Evolutionary conservation across 2,113 vertebrate species (phyloP).

Genomic region (Odocoileus virginianus): DNA sequence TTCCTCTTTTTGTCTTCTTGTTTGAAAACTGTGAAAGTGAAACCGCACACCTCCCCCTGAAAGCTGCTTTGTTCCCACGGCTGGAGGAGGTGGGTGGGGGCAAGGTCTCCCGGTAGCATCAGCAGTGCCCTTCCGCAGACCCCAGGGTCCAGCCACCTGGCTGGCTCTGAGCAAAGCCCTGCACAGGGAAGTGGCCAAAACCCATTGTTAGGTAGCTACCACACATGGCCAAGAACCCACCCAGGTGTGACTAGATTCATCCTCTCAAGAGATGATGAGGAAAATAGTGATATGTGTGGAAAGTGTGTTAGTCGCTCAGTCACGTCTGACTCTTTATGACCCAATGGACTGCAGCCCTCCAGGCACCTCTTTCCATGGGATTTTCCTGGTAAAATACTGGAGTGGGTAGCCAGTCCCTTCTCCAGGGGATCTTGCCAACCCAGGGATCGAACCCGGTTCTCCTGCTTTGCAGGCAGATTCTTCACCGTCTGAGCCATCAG

Average conservation of each 20-base stretch:
- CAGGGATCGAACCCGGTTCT: background rate
- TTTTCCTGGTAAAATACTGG: background rate
- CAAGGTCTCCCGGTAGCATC: background rate
- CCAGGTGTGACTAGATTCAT: background rate
- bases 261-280: background rate
- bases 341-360: background rate
- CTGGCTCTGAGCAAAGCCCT: background rate
- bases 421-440: background rate
- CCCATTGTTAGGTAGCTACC: background rate
- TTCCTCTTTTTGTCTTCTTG: conserved; percentile 27
- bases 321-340: background rate
- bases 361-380: background rate
- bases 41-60: background rate
- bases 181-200: background rate
- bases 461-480: background rate
- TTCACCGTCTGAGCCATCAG: background rate
- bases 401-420: background rate
- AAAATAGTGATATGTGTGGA: background rate
- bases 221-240: accelerated
- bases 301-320: background rate
- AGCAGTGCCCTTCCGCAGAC: accelerated
- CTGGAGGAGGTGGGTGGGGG: background rate
- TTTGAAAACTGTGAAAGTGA: conserved; percentile 15
- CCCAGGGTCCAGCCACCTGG: accelerated
- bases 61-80: background rate